Conservation (phyloP, 1,140 invertebrate species). For the Antheraea pernyi region DNA sequence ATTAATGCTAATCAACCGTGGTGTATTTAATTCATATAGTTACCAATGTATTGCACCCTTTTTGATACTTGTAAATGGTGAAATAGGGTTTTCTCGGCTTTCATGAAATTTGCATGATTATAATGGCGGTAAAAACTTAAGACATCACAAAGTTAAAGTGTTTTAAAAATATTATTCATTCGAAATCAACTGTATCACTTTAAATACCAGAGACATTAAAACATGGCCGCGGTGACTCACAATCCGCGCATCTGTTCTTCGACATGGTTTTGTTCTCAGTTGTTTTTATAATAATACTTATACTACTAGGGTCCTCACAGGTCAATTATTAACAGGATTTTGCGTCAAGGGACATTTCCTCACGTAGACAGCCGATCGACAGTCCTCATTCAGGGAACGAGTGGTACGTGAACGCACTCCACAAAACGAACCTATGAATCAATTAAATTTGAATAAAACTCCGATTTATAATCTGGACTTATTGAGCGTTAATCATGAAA, state of each 20-base stretch:
- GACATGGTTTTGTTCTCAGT: not conserved
- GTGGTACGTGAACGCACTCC: slow-evolving; percentile 41
- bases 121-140: not conserved
- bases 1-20: too few species aligned
- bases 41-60: too few species aligned
- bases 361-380: slow-evolving; percentile 36
- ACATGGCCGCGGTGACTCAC: not conserved
- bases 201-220: not conserved
- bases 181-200: not conserved
- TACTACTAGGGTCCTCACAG: too few species aligned
- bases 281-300: not conserved
- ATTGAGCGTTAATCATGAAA: not conserved
- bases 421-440: slow-evolving; percentile 26
- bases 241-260: not conserved
- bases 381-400: slow-evolving; percentile 38
- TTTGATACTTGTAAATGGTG: too few species aligned
- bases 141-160: not conserved
- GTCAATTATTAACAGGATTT: not conserved
- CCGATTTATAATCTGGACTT: not conserved
- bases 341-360: slow-evolving; percentile 38
- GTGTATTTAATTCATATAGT: too few species aligned
- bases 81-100: too few species aligned
- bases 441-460: slow-evolving; percentile 21
- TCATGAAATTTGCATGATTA: too few species aligned
- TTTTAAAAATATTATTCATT: not conserved